Conservation (phyloP, 2,888 invertebrate genomes). For the Mythimna pallens region DNA sequence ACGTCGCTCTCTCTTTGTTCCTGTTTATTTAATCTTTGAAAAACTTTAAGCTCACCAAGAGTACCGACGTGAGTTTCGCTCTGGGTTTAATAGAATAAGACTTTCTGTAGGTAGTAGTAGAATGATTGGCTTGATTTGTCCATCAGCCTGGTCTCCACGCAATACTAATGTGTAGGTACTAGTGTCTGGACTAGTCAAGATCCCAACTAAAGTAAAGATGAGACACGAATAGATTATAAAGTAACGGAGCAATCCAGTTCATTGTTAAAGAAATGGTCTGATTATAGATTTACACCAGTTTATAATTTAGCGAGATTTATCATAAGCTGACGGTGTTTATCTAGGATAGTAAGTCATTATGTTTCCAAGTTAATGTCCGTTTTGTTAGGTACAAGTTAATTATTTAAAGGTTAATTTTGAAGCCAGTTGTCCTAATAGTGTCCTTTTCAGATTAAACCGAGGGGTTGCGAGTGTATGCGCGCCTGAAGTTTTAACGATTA, state of each 20-base stretch:
- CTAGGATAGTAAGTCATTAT: background rate
- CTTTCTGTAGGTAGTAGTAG: background rate
- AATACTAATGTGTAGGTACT: too few species aligned
- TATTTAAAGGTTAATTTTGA: constrained; percentile 2
- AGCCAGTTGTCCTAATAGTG: background rate
- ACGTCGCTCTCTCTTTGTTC: constrained; percentile 35
- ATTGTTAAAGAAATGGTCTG: background rate
- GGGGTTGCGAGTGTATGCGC: background rate
- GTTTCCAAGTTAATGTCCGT: background rate
- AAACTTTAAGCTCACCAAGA: constrained; percentile 5
- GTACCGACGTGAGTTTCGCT: background rate
- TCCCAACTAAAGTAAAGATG: background rate
- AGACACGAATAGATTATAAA: background rate
- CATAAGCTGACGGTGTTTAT: background rate
- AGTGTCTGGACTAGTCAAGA: background rate
- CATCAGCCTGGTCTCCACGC: too few species aligned
- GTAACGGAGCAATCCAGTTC: too few species aligned
- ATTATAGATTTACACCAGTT: background rate
- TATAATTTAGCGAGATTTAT: background rate
- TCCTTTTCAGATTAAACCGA: constrained; percentile 1
- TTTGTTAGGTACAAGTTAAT: background rate
- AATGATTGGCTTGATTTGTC: background rate
- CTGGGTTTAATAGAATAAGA: background rate
- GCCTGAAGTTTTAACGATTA: constrained; percentile 11
- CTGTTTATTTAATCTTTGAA: constrained; percentile 29